phyloP scores from a whole-genome alignment of 2,888 invertebrate species.

The Thymelicus lineola region DNA sequence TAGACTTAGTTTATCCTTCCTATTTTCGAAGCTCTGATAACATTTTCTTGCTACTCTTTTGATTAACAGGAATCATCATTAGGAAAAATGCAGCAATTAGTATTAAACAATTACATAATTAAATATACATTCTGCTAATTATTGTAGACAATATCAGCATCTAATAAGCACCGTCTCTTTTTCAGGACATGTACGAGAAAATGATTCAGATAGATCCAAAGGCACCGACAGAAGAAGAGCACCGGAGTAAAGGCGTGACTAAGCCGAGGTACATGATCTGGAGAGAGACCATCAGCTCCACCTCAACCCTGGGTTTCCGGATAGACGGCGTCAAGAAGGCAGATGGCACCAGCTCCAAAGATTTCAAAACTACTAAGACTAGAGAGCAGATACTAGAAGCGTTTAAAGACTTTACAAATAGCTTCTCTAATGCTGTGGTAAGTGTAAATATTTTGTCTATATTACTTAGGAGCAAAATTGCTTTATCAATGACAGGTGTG shows the following conservation, averaged over 20 bases:
- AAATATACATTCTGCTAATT: too few relatives aligned
- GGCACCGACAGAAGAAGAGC: slow-evolving; percentile 96
- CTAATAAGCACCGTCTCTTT: slow-evolving; percentile 30
- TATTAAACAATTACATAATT: too few relatives aligned
- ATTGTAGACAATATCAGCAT: neutral
- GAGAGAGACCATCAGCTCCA: slow-evolving; percentile 98
- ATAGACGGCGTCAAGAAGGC: slow-evolving; percentile 97
- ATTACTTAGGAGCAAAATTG: too few relatives aligned
- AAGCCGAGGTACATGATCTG: slow-evolving; percentile 98
- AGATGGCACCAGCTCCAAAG: slow-evolving; percentile 96
- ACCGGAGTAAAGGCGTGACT: slow-evolving; percentile 95
- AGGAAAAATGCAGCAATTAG: too few relatives aligned
- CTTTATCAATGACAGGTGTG: too few relatives aligned
- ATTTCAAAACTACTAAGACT: slow-evolving; percentile 97
- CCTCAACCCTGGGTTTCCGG: slow-evolving; percentile 97
- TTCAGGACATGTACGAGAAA: slow-evolving; percentile 98
- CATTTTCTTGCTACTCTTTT: too few relatives aligned
- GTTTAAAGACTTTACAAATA: slow-evolving; percentile 92
- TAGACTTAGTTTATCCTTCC: too few relatives aligned
- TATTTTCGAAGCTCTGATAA: too few relatives aligned
- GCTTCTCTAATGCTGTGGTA: slow-evolving; percentile 92
- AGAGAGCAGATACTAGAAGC: slow-evolving; percentile 92
- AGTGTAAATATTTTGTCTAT: slow-evolving; percentile 60
- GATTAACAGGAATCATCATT: too few relatives aligned
- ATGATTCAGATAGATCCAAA: slow-evolving; percentile 97